Evolutionary conservation across 2,888 invertebrate species (phyloP), one percentile per base, ranked within the genome.

Genomic region (Drosophila neotestacea): DNA sequence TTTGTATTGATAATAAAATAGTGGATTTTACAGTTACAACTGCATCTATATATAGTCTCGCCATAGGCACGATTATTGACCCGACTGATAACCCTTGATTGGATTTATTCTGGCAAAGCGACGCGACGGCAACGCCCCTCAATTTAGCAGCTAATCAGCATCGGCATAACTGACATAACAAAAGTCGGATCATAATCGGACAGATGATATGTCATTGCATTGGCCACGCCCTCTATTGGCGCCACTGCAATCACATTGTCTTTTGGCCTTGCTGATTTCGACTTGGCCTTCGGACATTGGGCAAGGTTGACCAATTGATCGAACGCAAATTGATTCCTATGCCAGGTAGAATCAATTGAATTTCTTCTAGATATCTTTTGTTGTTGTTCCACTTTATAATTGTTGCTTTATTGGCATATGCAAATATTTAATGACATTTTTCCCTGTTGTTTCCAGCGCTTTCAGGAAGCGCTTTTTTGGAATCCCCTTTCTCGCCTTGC

Each of bases 171-270:
- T 76, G 75, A 70, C 70, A 75, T 48, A 70, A 62, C 42, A 52
- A 48, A 38, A 38, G 54, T 28, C 22, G 42, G 11, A 46, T 4
- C 11, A 32, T 13, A 52, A 52, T 52, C 52, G 38, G 28, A 6
- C 38, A 22, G 39, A 32, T 50, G 22, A 60, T 51, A 60, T 38
- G 50, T 55, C 42, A 56, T 42, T 32, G 11, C 16, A 16, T 27
- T 67, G 61, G 60, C 73, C 84, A 85, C 90, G 83, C 90, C 84
- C 55, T 52, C 80, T 42, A 34, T 22, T 79, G 88, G 89, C 88
- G 82, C 88, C 83, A 75, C 50, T 28, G 28, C 46, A 52, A 65
- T 65, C 30, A 41, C 16, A 1, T 22, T 32, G 42, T 28, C 63
- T 10, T 41, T 46, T 56, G 59, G 52, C 80, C 64, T 44, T 67